Percentiles rank a stretch among this genome's conserved stretches.
Evolutionary conservation across 2,113 vertebrate species (phyloP).

Genomic region (Nanger granti): DNA sequence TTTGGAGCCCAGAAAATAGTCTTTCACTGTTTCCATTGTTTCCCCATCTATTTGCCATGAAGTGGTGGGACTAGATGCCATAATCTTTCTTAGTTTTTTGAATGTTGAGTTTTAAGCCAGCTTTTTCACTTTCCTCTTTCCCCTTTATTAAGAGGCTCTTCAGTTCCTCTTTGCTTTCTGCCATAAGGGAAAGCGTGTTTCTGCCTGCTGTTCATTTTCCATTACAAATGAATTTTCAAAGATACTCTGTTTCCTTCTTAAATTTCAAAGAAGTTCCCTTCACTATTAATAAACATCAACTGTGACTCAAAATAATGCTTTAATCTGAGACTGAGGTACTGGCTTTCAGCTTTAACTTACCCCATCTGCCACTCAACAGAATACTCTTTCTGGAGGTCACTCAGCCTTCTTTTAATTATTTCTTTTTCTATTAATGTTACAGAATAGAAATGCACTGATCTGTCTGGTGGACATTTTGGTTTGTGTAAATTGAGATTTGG

Average conservation of each 20-base stretch:
- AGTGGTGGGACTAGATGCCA: background rate
- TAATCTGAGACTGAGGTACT: conserved; percentile 28
- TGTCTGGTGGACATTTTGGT: conserved; percentile 45
- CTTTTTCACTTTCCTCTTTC: background rate
- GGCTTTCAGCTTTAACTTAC: conserved; percentile 52
- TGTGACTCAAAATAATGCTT: conserved; percentile 43
- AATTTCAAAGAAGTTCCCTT: conserved; percentile 57
- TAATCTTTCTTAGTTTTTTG: background rate
- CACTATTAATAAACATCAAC: conserved; percentile 15
- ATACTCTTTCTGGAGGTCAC: conserved; percentile 49
- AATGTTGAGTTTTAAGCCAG: background rate
- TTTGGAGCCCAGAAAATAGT: background rate
- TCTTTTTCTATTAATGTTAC: conserved; percentile 41
- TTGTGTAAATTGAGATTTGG: conserved; percentile 39
- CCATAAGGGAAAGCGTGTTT: background rate
- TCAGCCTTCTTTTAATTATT: conserved; percentile 12
- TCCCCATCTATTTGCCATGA: background rate
- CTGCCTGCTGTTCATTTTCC: conserved; percentile 16
- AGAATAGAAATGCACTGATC: background rate
- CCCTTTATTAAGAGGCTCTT: background rate
- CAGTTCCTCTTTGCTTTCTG: background rate
- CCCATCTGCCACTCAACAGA: conserved; percentile 20
- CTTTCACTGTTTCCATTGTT: background rate
- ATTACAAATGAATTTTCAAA: conserved; percentile 51
- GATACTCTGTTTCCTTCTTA: conserved; percentile 35